These are phyloP conservation scores for Gracilinanus agilis DNA, from an alignment of 2,113 vertebrate genomes.

Conservation along the genomic window DNA sequence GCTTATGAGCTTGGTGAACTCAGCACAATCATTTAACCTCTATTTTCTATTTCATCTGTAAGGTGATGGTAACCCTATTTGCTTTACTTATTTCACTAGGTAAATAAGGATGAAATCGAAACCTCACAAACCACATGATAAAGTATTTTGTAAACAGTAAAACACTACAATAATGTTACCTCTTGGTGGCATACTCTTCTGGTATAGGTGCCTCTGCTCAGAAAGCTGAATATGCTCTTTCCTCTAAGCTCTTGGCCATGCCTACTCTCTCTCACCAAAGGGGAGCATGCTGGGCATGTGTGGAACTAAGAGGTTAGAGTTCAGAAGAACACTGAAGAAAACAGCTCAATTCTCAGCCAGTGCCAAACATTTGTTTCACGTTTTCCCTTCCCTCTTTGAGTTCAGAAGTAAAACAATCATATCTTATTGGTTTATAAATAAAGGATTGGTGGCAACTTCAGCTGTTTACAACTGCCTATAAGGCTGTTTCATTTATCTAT, in stretches of 20 bases:
- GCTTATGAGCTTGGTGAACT: not conserved
- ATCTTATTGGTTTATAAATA: constrained; percentile 1
- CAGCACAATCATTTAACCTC: not conserved
- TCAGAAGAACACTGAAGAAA: not conserved
- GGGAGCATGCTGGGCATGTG: not conserved
- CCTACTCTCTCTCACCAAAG: not conserved
- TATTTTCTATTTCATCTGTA: not conserved
- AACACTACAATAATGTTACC: not conserved
- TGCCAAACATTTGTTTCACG: not conserved
- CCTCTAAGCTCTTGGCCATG: not conserved
- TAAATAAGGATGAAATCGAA: not conserved
- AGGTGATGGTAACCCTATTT: not conserved
- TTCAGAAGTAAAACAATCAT: not conserved
- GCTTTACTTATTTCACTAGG: not conserved
- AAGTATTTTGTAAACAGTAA: not conserved
- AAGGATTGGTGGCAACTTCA: not conserved
- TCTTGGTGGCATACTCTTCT: not conserved
- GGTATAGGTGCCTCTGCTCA: not conserved
- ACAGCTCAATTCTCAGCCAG: not conserved
- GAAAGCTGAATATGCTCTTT: constrained; percentile 2
- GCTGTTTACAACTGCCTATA: not conserved
- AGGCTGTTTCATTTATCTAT: not conserved
- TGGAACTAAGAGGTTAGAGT: not conserved
- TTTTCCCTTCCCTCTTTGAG: constrained; percentile 42
- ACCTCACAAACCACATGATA: not conserved